Percentiles rank a stretch among this genome's conserved stretches.
Evolutionary conservation across 2,113 vertebrate genomes (phyloP).

Genomic region (Emydocephalus ijimae): DNA sequence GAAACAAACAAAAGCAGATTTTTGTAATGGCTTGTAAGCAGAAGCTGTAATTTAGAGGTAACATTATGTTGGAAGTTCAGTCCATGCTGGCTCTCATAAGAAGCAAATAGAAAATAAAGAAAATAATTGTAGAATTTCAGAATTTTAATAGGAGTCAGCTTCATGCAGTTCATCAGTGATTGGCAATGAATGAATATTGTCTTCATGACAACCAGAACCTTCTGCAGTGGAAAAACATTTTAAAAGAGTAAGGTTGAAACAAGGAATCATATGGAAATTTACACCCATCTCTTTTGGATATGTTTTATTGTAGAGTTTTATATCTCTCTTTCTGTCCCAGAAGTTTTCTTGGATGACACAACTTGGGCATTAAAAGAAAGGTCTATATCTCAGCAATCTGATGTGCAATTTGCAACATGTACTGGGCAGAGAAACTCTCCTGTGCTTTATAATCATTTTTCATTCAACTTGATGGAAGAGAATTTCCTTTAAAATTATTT

Average conservation of each 20-base stretch:
- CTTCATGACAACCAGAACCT: not conserved
- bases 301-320: not conserved
- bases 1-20: not conserved
- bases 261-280: not conserved
- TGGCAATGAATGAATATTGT: not conserved
- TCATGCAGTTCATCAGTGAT: not conserved
- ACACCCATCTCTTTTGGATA: not conserved
- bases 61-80: not conserved
- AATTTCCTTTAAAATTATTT: not conserved
- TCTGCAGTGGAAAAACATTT: not conserved
- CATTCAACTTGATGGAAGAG: not conserved
- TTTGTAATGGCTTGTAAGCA: not conserved
- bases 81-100: not conserved
- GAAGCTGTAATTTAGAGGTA: not conserved
- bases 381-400: not conserved
- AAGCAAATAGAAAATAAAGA: not conserved
- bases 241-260: not conserved
- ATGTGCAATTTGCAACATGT: not conserved
- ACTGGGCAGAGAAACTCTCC: not conserved
- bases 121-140: not conserved
- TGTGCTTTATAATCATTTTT: not conserved
- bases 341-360: not conserved
- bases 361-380: not conserved
- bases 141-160: not conserved
- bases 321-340: not conserved